Evolutionary conservation across 23 tunicate species (phyloP).

Genomic region (Ascidia mentula): DNA sequence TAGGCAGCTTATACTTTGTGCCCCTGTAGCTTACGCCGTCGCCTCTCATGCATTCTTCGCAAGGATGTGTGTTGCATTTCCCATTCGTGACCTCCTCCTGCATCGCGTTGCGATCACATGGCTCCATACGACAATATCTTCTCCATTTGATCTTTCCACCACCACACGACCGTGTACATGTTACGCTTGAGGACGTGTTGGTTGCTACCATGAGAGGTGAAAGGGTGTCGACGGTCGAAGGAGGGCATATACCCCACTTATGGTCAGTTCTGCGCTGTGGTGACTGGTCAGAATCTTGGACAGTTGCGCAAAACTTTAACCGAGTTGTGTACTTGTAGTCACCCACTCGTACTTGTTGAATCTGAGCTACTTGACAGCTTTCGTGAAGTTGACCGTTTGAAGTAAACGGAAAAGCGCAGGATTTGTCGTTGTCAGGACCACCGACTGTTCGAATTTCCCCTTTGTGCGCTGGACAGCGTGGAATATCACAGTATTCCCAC

Average conservation of each 20-base stretch:
- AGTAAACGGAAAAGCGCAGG: constrained; percentile 14
- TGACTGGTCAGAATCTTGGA: neutral
- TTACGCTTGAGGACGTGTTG: neutral
- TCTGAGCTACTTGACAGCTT: neutral
- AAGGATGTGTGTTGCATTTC: constrained; percentile 66
- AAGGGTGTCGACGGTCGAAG: constrained; percentile 4
- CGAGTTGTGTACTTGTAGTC: neutral
- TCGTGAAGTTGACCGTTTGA: neutral
- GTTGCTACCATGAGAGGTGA: constrained; percentile 10
- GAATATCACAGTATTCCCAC: constrained; percentile 81
- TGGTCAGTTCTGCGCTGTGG: neutral
- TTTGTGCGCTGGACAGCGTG: constrained; percentile 48
- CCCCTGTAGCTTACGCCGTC: constrained; percentile 36
- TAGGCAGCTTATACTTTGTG: neutral
- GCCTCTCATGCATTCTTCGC: constrained; percentile 28
- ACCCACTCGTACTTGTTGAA: neutral
- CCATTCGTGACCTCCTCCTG: neutral
- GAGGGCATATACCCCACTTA: constrained; percentile 32
- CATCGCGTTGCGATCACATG: constrained; percentile 4
- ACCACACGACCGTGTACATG: constrained; percentile 46
- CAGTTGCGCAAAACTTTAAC: neutral
- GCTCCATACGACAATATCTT: constrained; percentile 35
- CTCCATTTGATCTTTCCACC: constrained; percentile 32
- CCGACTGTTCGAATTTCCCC: constrained; percentile 60
- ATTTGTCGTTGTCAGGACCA: constrained; percentile 18